Conservation (phyloP, 1,140 invertebrate species). For the Ephestia elutella region DNA sequence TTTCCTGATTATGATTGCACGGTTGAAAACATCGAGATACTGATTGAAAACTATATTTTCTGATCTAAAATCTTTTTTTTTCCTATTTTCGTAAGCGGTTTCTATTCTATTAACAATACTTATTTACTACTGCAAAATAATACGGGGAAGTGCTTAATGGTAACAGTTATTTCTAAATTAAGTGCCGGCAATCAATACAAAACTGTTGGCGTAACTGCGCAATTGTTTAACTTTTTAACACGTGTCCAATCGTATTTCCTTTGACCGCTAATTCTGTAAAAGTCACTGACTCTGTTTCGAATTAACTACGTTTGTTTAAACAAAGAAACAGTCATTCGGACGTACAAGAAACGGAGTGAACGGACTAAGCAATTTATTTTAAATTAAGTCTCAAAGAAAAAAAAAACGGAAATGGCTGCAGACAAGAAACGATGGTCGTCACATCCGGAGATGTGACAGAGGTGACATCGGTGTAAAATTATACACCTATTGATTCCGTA, state of each 20-base stretch:
- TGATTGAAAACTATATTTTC: no score
- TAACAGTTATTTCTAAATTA: constrained; percentile 6
- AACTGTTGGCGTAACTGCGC: background rate
- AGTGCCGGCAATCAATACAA: background rate
- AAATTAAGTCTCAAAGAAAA: constrained; percentile 38
- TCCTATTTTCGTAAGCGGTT: no score
- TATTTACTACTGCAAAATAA: constrained; percentile 18
- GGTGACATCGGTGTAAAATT: constrained; percentile 22
- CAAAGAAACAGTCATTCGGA: constrained; percentile 21
- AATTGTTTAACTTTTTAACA: constrained; percentile 12
- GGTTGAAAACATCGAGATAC: no score
- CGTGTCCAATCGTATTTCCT: constrained; percentile 27
- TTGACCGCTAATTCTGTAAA: constrained; percentile 18
- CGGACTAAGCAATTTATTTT: constrained; percentile 50
- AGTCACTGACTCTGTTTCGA: constrained; percentile 28
- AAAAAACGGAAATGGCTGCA: constrained; percentile 30
- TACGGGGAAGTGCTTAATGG: constrained; percentile 17
- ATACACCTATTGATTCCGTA: constrained; percentile 31
- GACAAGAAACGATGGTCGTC: constrained; percentile 23
- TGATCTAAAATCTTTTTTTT: no score
- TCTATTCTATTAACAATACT: background rate
- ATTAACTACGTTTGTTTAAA: constrained; percentile 29
- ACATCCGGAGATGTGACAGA: constrained; percentile 38
- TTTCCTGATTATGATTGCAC: no score
- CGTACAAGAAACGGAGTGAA: constrained; percentile 29